phyloP scores from a whole-genome alignment of 2,888 invertebrate genomes.

The Eumacrocentrus americanus region DNA sequence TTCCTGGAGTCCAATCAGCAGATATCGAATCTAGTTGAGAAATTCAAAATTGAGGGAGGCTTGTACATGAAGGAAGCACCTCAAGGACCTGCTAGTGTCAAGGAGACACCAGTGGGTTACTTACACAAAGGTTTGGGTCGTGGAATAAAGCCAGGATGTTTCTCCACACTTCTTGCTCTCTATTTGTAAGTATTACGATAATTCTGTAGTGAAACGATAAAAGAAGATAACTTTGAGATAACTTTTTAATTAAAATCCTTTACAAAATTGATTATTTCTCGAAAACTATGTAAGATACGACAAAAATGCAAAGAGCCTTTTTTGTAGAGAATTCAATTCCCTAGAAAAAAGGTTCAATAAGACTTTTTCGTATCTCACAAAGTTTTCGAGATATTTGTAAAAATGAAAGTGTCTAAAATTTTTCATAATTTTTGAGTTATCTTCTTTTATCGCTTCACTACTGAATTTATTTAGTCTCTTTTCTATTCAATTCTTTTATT shows the following conservation, averaged over 20 bases:
- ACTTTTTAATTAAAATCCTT: too few species aligned
- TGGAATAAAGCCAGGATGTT: constrained; percentile 57
- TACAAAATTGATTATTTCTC: too few species aligned
- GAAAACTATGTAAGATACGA: too few species aligned
- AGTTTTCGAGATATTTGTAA: too few species aligned
- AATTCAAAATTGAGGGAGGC: constrained; percentile 86
- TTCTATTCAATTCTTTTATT: neutral
- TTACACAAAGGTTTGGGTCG: constrained; percentile 53
- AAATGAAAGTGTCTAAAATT: too few species aligned
- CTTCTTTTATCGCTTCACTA: too few species aligned
- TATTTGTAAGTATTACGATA: constrained; percentile 49
- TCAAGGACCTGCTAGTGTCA: constrained; percentile 51
- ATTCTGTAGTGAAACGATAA: too few species aligned
- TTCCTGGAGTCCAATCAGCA: constrained; percentile 94
- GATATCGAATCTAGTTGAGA: constrained; percentile 88
- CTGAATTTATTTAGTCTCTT: neutral
- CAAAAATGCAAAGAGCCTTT: too few species aligned
- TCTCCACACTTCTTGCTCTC: constrained; percentile 55
- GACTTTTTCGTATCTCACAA: too few species aligned
- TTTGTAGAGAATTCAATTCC: too few species aligned
- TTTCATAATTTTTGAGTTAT: too few species aligned
- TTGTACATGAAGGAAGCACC: constrained; percentile 71
- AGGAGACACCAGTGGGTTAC: constrained; percentile 51
- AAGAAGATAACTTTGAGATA: neutral
- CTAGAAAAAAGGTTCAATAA: too few species aligned